These are phyloP conservation scores for Glareola pratincola DNA, from an alignment of 2,113 vertebrate species.

Conservation along the genomic window DNA sequence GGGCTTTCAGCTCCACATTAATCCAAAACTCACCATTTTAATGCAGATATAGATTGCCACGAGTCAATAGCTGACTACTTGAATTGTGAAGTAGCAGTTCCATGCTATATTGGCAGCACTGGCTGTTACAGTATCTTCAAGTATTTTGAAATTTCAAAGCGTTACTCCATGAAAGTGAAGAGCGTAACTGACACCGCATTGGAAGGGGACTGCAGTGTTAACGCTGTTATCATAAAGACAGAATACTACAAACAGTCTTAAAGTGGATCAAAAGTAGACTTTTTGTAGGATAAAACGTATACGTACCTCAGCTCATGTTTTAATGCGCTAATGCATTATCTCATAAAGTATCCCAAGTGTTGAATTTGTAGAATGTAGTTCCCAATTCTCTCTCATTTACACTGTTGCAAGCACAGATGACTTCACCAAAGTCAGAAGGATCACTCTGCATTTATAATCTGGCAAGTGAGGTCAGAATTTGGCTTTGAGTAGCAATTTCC, in stretches of 20 bases:
- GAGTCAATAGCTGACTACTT: conserved; percentile 83
- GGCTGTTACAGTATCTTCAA: conserved; percentile 70
- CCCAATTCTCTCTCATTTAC: not conserved
- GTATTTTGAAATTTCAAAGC: conserved; percentile 74
- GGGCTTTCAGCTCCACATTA: conserved; percentile 85
- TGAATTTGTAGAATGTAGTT: not conserved
- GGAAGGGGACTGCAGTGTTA: conserved; percentile 10
- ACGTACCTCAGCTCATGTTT: not conserved
- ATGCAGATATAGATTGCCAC: conserved; percentile 85
- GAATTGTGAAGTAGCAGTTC: conserved; percentile 79
- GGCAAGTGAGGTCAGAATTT: not conserved
- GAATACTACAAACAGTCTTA: not conserved
- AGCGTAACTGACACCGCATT: conserved; percentile 19
- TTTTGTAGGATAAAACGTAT: not conserved
- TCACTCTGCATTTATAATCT: not conserved
- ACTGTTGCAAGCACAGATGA: not conserved
- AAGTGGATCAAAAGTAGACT: not conserved
- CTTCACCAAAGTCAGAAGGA: not conserved
- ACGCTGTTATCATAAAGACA: conserved; percentile 42
- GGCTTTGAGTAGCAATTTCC: not conserved
- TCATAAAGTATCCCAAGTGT: not conserved
- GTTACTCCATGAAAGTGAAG: conserved; percentile 51
- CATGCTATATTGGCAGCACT: conserved; percentile 65
- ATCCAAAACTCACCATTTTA: conserved; percentile 84
- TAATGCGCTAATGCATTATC: not conserved